These are phyloP conservation scores for Oncorhynchus tshawytscha DNA, from an alignment of 2,113 vertebrate species.

Conservation along the genomic window DNA sequence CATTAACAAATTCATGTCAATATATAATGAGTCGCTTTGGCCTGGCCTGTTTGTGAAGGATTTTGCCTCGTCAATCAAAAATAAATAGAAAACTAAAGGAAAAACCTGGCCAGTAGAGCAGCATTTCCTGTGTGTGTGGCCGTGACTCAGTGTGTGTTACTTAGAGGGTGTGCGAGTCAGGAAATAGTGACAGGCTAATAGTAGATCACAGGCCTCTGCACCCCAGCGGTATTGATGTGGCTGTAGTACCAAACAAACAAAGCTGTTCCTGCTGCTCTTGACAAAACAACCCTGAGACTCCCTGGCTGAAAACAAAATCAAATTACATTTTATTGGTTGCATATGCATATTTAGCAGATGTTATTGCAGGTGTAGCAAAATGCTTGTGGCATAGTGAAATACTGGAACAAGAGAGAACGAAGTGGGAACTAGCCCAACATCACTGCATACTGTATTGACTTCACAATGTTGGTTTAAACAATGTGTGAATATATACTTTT, in stretches of 20 bases:
- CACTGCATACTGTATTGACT: too few species aligned
- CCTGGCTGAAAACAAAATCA: neutral
- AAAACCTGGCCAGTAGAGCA: constrained; percentile 2
- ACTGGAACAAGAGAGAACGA: too few species aligned
- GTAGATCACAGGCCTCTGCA: constrained; percentile 7
- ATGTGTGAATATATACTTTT: too few species aligned
- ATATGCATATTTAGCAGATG: too few species aligned
- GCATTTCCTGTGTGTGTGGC: constrained; percentile 29
- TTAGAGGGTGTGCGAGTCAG: neutral
- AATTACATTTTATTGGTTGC: too few species aligned
- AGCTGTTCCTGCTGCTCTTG: neutral
- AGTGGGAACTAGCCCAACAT: too few species aligned
- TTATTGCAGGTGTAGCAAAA: too few species aligned
- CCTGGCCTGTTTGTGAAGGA: neutral
- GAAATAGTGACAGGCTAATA: constrained; percentile 30
- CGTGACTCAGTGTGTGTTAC: neutral
- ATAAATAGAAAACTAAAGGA: constrained; percentile 20
- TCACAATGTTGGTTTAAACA: too few species aligned
- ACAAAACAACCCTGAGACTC: neutral
- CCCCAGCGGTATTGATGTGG: neutral
- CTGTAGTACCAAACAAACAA: constrained; percentile 25
- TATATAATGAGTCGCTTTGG: neutral
- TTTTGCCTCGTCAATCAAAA: neutral
- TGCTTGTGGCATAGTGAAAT: too few species aligned
- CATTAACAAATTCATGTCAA: neutral